Evolutionary conservation across 2,888 invertebrate genomes (phyloP), one percentile per base, ranked within the genome.

Genomic region (Ferrisia virgata): DNA sequence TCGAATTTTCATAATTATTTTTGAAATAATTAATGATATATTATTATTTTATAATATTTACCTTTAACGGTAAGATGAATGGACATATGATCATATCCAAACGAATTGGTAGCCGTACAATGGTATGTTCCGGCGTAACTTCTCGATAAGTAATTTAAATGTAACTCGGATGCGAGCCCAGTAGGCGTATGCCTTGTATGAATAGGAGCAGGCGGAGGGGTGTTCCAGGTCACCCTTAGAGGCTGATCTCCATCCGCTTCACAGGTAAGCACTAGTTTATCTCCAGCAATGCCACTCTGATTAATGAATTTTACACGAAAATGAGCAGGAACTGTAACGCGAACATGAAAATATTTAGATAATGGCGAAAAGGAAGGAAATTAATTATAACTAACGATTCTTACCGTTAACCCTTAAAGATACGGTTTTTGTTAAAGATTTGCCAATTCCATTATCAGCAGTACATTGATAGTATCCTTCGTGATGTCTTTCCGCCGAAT

Each of bases 391-490:
- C 64, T 25, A 64, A 28, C n/a, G 28, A 72, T 11, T 87, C 90
- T 89, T 90, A 95, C 95, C 95, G 88, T 95, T 94, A 22, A 95
- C 94, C 87, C 93, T 93, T 43, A 95, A 91, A 86, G 92, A 92
- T 87, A 96, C 93, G 86, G 95, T 92, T 91, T 96, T 96, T 86
- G 93, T 93, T 31, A 96, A 90, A 0, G 94, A 95, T 18, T 93
- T 91, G 1, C 96, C 96, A 85, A 96, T 94, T 58, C 93, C 94
- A 88, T 96, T 96, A 86, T 93, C 93, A 0, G 95, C 94, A 86
- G 94, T 92, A 88, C 96, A 96, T 89, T 95, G 92, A 89, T 95
- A 96, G 88, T 93, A 93, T 0, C 96, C 96, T 88, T 95, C 95
- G 87, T 94, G 93, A 86, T 92, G 92, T 81, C 93, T 92, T 11